Base-by-base conservation (phyloP, 2,797 vertebrate species). In the Loriculus beryllinus region DNA sequence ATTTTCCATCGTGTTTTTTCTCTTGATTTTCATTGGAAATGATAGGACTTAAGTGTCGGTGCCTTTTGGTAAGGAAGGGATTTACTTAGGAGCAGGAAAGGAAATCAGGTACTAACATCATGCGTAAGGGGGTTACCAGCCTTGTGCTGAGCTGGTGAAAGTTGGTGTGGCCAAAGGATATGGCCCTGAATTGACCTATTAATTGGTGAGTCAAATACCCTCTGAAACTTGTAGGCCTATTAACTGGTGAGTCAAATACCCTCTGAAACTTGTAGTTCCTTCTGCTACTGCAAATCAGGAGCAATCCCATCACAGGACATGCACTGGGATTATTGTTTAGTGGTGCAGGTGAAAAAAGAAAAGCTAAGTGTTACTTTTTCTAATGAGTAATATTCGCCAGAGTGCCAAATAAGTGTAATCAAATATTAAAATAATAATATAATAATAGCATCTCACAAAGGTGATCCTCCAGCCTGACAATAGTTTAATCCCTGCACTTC, bases 1-100 rank as follows among this genome's bases (percentile, higher is more conserved):
- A 10, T 79, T 85, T 77, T 82, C 23, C 2, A 0, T 1, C 25
- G 14, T 0, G 0, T 31, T 12, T 16, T 6, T 11, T 19, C 21
- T 51, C 54, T 67, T 59, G 1, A 0, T 72, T 84, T 39, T 48
- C 26, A 3, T 10, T 54, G 29, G 56, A 64, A 81, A n/a, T 0
- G 0, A 14, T 4, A 14, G 25, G 11, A 42, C 17, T 28, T 14
- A 47, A 23, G 21, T 7, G 28, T 52, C n/a, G 2, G 42, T 26
- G 28, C 18, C 0, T 7, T 78, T 51, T 12, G 59, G 47, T 35
- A 1, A 3, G 31, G 40, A 47, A 67, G 31, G 76, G 74, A 15
- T 85, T 92, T 45, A 7, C 23, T 29, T 2, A 13, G 43, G 42
- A 16, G 31, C 22, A 52, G 33, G 3, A 70, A 42, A 25, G 23